Percentiles rank a stretch among this genome's conserved stretches.
These are phyloP conservation scores for Zelleria hepariella DNA, from an alignment of 2,888 invertebrate species.

Conservation along the genomic window DNA sequence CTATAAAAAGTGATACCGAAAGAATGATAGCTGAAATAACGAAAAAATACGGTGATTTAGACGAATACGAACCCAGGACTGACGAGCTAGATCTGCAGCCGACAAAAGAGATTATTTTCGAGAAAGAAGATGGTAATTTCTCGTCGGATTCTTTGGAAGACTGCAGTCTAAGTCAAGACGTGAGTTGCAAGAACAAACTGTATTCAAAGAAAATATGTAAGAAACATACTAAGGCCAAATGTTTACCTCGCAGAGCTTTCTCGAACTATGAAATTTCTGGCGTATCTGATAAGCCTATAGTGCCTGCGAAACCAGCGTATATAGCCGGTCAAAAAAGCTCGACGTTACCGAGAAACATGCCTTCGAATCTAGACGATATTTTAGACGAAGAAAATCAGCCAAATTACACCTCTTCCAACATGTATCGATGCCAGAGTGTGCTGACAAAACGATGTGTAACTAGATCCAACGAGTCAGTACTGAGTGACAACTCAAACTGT, in stretches of 20 bases:
- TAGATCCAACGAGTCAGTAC: slow-evolving; percentile 68
- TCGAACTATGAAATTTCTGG: slow-evolving; percentile 84
- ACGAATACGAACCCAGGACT: slow-evolving; percentile 51
- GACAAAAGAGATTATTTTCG: slow-evolving; percentile 38
- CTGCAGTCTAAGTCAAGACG: slow-evolving; percentile 72
- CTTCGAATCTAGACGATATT: slow-evolving; percentile 66
- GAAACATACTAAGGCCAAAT: slow-evolving; percentile 59
- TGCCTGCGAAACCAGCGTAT: slow-evolving; percentile 49
- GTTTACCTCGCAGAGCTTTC: slow-evolving; percentile 76
- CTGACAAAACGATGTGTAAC: slow-evolving; percentile 71
- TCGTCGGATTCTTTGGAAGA: slow-evolving; percentile 86
- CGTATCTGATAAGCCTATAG: slow-evolving; percentile 49
- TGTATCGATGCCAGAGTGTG: slow-evolving; percentile 65
- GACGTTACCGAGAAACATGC: slow-evolving; percentile 65
- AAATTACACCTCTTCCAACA: slow-evolving; percentile 44
- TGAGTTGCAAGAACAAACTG: slow-evolving; percentile 60
- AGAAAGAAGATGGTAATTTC: slow-evolving; percentile 78
- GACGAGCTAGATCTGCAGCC: slow-evolving; percentile 53
- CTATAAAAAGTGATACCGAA: slow-evolving; percentile 75
- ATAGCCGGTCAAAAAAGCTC: slow-evolving; percentile 57
- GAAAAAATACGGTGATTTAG: slow-evolving; percentile 74
- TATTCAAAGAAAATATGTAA: slow-evolving; percentile 68
- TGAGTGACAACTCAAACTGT: slow-evolving; percentile 65
- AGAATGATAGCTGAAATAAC: slow-evolving; percentile 78
- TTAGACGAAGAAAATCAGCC: slow-evolving; percentile 51